Evolutionary conservation across 2,888 invertebrate species (phyloP).

Genomic region (Andrena hattorfiana): DNA sequence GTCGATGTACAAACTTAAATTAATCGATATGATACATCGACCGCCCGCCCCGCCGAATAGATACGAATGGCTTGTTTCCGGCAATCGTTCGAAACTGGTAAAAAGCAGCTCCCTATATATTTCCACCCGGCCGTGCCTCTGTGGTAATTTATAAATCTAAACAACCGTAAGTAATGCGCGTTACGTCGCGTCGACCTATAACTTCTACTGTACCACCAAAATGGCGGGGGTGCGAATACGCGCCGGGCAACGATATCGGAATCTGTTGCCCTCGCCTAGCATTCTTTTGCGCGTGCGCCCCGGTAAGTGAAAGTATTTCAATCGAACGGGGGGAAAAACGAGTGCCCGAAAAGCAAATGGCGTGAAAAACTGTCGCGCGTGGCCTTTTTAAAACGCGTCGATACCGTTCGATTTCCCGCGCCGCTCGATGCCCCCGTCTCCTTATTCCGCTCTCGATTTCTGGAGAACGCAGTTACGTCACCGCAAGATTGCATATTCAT

Average conservation of each 20-base stretch:
- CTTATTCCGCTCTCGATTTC: conserved; percentile 50
- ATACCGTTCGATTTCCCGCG: not conserved
- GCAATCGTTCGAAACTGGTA: conserved; percentile 37
- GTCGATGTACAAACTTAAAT: conserved; percentile 55
- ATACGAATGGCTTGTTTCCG: conserved; percentile 46
- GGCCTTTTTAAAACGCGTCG: conserved; percentile 11
- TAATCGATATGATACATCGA: conserved; percentile 49
- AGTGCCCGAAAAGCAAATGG: conserved; percentile 4
- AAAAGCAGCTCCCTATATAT: conserved; percentile 34
- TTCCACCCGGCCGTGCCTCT: not conserved
- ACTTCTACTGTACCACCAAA: conserved; percentile 24
- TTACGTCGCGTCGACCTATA: conserved; percentile 5
- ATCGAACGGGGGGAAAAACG: conserved; percentile 25
- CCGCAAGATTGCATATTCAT: conserved; percentile 61
- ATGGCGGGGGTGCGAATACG: conserved; percentile 34
- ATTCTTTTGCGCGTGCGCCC: conserved; percentile 1
- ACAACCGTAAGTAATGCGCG: conserved; percentile 51
- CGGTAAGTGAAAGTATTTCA: conserved; percentile 49
- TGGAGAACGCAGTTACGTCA: conserved; percentile 36
- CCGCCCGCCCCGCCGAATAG: conserved; percentile 34
- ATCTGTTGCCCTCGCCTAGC: conserved; percentile 18
- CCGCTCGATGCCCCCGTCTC: not conserved
- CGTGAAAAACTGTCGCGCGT: not conserved
- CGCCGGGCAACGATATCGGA: not conserved
- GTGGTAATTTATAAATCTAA: conserved; percentile 56